Evolutionary conservation across 92 coral and sea anemone species (phyloP), one percentile per base, ranked within the genome.

Genomic region (Porites divaricata): DNA sequence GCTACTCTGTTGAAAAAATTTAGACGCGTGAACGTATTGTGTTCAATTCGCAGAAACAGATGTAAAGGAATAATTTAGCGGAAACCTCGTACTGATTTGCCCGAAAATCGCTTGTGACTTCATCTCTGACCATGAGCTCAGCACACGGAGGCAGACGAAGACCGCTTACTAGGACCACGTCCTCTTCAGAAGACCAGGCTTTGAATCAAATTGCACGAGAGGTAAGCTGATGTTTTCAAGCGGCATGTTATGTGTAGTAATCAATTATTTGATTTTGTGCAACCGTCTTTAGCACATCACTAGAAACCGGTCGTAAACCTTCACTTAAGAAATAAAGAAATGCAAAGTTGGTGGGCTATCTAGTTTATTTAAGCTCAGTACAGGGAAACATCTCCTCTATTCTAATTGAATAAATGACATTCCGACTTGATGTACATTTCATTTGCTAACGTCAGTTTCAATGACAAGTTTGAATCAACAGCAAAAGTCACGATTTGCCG

Each of bases 171-270:
- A 87, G 93, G 76, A 77, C 91, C 24, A 89, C 98, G 26, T 93
- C 99, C 9, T 92, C 96, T 52, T 89, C 98, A 19, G 99, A 96
- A 75, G 99, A 96, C 85, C 99, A 96, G 84, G 98, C 99, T 54
- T 72, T 96, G 74, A 96, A 96, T 89, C 98, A 96, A 85, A 96
- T 96, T 74, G 99, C 99, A 19, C 90, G 94, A 50, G 99, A 96
- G 96, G 99, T 96, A 88, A 83, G 98, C 54, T 35, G 4, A 35
- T 35, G 45, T 48, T 49, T 21, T 25, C 19, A 66, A 79, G 16
- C 28, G 17, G 6, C 11, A 1, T 56, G 15, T 25, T 22, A 79
- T 65, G 25, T 67, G 4, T 7, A 23, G 7, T 19, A 26, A 67
- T 80, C 45, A 35, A 19, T 53, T 57, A 78, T 65, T 78, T 58